A percentile compares a stretch with the other conserved stretches of the same genome.
phyloP scores from a whole-genome alignment of 1,140 invertebrate genomes.

The Meloidogyne chitwoodi region DNA sequence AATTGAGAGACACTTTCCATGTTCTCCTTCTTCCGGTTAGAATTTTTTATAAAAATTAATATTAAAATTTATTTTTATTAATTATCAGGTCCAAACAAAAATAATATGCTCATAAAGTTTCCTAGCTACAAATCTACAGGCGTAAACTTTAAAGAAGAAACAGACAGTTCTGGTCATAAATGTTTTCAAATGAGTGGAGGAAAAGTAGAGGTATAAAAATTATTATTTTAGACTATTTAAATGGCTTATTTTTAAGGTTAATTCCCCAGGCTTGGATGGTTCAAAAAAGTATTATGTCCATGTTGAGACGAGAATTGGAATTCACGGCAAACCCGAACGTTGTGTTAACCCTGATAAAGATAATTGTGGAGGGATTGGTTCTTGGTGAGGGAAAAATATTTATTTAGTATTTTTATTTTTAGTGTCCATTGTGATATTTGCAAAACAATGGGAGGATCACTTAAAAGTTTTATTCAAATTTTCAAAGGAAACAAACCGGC shows the following conservation, averaged over 20 bases:
- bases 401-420: slow-evolving; percentile 2
- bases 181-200: slow-evolving; percentile 59
- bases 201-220: slow-evolving; percentile 46
- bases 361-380: slow-evolving; percentile 59
- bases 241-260: slow-evolving; percentile 30
- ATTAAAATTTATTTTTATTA: neutral
- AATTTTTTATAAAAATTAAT: slow-evolving; percentile 6
- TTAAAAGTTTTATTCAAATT: slow-evolving; percentile 59
- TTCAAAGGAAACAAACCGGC: slow-evolving; percentile 53
- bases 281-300: slow-evolving; percentile 56
- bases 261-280: slow-evolving; percentile 51
- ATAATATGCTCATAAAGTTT: slow-evolving; percentile 57
- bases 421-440: slow-evolving; percentile 59
- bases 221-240: slow-evolving; percentile 9
- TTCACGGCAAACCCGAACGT: slow-evolving; percentile 57
- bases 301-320: slow-evolving; percentile 56
- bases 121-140: slow-evolving; percentile 57
- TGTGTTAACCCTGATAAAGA: slow-evolving; percentile 58
- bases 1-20: slow-evolving; percentile 57
- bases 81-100: slow-evolving; percentile 55
- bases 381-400: slow-evolving; percentile 43
- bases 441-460: slow-evolving; percentile 49
- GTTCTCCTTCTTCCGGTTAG: slow-evolving; percentile 47
- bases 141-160: slow-evolving; percentile 57
- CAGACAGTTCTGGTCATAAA: slow-evolving; percentile 53